Base-by-base conservation (phyloP, 2,888 invertebrate genomes). In the Bellardia bayeri region DNA sequence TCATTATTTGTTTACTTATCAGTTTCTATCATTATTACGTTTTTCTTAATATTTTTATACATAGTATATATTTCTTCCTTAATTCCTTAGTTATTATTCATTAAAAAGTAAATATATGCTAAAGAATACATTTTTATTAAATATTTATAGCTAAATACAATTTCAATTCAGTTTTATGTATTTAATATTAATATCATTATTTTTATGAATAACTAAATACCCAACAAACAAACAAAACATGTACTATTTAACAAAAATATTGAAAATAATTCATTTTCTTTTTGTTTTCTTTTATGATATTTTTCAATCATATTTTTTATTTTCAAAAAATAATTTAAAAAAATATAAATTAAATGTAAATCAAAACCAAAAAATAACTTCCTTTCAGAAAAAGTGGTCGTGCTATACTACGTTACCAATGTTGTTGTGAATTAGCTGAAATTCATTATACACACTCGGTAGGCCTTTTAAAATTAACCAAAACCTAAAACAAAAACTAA, bases 391-490 rank as follows among this genome's bases (percentile, higher is more conserved):
- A 94, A 92, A 93, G 93, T 93, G 94, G 94, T 92, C 94, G 93
- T 91, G 94, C 94, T 92, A 93, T 94, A 91, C 93, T 94, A 90
- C 94, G 93, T 91, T 93, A 94, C 92, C 94, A 94, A 93, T 94
- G 94, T 94, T 94, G 94, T 94, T 94, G 94, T 92, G 93, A 94
- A 92, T 93, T 93, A 92, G 93, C 93, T 90, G 94, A 94, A 92
- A 93, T 93, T 92, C 93, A 93, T 92, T 93, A 93, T 91, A 91
- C 93, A 91, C 93, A 94, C 92, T 93, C 94, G 94, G 94, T 94
- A 94, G 93, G 93, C 92, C 90, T 92, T 89, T 90, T 69, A 9
- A 56, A 78, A 71, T 56, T 66, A 51, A 14, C 54, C 42, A 54
- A 69, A 58, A 51, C 8, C 54, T 33, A 51, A 69, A 58, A 30